phyloP scores from a whole-genome alignment of 2,888 invertebrate genomes.

The Teleiodes luculella region DNA sequence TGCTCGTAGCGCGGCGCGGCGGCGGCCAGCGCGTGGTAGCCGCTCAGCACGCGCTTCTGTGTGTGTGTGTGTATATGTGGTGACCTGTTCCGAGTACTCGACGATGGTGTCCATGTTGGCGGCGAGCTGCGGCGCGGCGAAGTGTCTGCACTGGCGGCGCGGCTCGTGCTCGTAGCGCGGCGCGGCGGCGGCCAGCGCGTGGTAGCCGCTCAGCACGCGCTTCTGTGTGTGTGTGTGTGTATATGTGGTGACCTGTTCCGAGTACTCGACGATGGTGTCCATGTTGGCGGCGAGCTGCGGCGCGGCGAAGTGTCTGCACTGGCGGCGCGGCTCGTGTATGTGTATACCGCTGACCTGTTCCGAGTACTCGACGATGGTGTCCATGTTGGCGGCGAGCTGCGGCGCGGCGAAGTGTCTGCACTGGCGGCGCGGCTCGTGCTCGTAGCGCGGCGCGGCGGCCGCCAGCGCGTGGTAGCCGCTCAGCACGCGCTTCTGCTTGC shows the following conservation, averaged over 20 bases:
- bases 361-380: conserved; percentile 93
- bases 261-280: conserved; percentile 93
- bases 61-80: too few relatives aligned
- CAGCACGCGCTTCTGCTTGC: conserved; percentile 93
- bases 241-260: conserved; percentile 81
- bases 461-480: conserved; percentile 95
- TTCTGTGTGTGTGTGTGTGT: too few relatives aligned
- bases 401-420: conserved; percentile 88
- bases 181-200: conserved; percentile 88
- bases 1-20: conserved; percentile 81
- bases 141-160: conserved; percentile 81
- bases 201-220: conserved; percentile 94
- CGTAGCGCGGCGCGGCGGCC: conserved; percentile 82
- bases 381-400: conserved; percentile 94
- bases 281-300: conserved; percentile 97
- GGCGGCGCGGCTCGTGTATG: conserved; percentile 79
- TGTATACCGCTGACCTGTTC: conserved; percentile 82
- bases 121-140: conserved; percentile 91
- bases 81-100: conserved; percentile 93
- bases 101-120: conserved; percentile 95
- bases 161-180: conserved; percentile 82
- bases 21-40: conserved; percentile 93
- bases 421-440: conserved; percentile 80
- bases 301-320: conserved; percentile 84
- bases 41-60: conserved; percentile 93